These are phyloP conservation scores for Galerucella calmariensis DNA, from an alignment of 2,888 invertebrate species.

Conservation along the genomic window DNA sequence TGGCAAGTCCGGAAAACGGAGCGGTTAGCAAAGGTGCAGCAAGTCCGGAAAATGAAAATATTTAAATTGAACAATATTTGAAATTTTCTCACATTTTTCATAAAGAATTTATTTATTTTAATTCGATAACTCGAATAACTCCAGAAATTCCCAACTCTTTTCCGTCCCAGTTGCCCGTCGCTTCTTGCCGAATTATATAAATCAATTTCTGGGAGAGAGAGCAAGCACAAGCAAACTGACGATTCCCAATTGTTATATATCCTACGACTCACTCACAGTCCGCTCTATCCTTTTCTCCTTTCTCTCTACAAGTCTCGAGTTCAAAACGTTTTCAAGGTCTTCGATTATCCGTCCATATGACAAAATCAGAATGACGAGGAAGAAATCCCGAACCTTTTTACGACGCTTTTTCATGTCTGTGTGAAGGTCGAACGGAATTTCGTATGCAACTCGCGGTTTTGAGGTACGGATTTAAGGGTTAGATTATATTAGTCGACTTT, in stretches of 20 bases:
- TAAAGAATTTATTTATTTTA: neutral
- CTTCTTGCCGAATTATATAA: slow-evolving; percentile 47
- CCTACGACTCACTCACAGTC: slow-evolving; percentile 13
- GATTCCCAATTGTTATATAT: slow-evolving; percentile 34
- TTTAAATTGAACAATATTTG: too few relatives aligned
- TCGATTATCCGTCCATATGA: slow-evolving; percentile 19
- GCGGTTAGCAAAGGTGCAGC: too few relatives aligned
- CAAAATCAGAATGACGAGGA: slow-evolving; percentile 16
- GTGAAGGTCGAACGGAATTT: neutral
- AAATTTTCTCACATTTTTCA: neutral
- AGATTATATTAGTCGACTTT: too few relatives aligned
- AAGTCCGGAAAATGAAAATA: too few relatives aligned
- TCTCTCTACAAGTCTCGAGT: slow-evolving; percentile 21
- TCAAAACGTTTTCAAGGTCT: slow-evolving; percentile 38
- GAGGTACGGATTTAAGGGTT: neutral
- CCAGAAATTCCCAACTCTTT: slow-evolving; percentile 18
- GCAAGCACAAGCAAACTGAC: slow-evolving; percentile 31
- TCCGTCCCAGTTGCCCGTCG: slow-evolving; percentile 40
- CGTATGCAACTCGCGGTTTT: neutral
- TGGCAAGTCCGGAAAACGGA: too few relatives aligned
- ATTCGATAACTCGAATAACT: neutral
- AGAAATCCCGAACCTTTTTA: slow-evolving; percentile 27
- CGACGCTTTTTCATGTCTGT: neutral
- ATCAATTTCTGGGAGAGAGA: slow-evolving; percentile 49
- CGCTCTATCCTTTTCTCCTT: slow-evolving; percentile 1